These are phyloP conservation scores for Drosophila mettleri DNA, from an alignment of 2,888 invertebrate species.

Conservation along the genomic window DNA sequence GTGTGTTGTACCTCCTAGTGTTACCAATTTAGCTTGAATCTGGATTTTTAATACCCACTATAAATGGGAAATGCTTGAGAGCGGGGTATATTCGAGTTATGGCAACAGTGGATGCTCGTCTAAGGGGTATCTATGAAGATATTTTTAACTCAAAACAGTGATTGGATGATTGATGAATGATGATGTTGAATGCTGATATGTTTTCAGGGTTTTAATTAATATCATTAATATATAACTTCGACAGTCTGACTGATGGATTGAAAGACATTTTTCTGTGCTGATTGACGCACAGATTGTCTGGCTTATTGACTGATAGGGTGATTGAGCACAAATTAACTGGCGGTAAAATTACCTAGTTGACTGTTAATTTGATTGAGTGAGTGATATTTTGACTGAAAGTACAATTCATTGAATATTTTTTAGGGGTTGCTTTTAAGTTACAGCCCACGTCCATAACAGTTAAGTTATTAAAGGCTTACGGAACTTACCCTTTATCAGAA, in stretches of 20 bases:
- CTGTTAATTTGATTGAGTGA: not conserved
- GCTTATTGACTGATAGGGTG: not conserved
- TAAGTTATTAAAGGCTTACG: not conserved
- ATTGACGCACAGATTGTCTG: not conserved
- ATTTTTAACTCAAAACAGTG: not conserved
- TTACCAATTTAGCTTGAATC: slow-evolving; percentile 15
- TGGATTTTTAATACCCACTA: not conserved
- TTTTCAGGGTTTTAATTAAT: no score
- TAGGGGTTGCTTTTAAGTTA: no score
- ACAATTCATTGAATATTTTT: not conserved
- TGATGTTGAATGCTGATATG: not conserved
- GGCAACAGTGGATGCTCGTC: no score
- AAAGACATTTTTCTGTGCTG: not conserved
- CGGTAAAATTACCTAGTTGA: not conserved
- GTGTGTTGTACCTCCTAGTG: slow-evolving; percentile 23
- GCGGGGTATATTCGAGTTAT: not conserved
- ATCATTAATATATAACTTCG: not conserved
- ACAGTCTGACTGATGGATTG: not conserved
- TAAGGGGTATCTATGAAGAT: not conserved
- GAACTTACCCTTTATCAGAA: not conserved
- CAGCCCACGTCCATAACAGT: no score
- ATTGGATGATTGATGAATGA: not conserved
- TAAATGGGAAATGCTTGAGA: no score
- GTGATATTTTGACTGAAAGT: not conserved
- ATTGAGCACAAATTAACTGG: not conserved